Evolutionary conservation across 1,140 invertebrate species (phyloP).

Genomic region (Drosophila tropicalis): DNA sequence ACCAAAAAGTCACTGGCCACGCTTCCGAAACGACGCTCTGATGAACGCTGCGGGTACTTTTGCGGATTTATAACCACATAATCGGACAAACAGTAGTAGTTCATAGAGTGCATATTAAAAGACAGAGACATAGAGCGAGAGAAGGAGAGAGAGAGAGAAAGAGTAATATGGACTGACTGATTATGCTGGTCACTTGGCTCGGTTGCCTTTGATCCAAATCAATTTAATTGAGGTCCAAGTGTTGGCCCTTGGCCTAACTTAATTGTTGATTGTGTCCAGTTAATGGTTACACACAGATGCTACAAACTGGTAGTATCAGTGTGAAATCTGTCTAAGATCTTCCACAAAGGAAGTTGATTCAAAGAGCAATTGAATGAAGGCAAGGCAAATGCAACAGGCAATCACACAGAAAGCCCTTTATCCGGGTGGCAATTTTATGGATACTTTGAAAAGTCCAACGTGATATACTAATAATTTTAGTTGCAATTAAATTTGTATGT

Average conservation of each 20-base stretch:
- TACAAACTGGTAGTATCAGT: constrained; percentile 47
- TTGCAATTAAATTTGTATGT: too few species aligned
- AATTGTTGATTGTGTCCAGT: constrained; percentile 60
- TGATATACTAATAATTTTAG: too few species aligned
- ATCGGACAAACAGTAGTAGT: constrained; percentile 32
- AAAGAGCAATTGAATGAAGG: constrained; percentile 42
- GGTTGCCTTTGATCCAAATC: constrained; percentile 68
- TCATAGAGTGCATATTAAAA: not conserved
- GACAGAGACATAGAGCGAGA: not conserved
- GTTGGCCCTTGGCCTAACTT: constrained; percentile 54
- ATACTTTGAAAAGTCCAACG: too few species aligned
- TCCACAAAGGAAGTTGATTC: constrained; percentile 37
- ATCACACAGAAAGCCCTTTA: not conserved
- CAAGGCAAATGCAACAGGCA: not conserved
- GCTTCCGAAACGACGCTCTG: constrained; percentile 23
- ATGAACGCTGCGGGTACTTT: constrained; percentile 65
- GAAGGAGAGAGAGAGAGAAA: not conserved
- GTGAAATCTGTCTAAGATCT: constrained; percentile 57
- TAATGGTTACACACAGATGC: constrained; percentile 24
- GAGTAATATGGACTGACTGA: constrained; percentile 2
- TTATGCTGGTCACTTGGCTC: constrained; percentile 33
- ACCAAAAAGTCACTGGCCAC: constrained; percentile 62
- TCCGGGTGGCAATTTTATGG: too few species aligned
- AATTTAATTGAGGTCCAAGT: constrained; percentile 76
- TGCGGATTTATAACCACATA: constrained; percentile 72